Evolutionary conservation across 1,140 invertebrate genomes (phyloP).

Genomic region (Eriocheir sinensis): DNA sequence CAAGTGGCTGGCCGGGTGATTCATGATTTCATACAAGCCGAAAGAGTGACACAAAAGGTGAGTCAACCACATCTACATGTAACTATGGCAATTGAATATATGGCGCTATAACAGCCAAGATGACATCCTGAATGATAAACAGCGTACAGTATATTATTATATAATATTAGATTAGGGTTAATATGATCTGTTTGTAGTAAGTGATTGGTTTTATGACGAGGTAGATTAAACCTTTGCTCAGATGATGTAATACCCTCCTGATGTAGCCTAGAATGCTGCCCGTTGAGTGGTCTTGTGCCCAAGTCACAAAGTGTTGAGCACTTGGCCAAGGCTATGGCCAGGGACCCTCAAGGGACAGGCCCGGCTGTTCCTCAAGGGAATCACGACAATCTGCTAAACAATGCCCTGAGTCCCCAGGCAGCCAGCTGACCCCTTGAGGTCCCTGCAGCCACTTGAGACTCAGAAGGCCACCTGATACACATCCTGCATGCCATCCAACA

Average conservation of each 20-base stretch:
- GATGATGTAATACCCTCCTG: slow-evolving; percentile 69
- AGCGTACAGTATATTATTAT: slow-evolving; percentile 57
- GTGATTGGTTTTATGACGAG: slow-evolving; percentile 74
- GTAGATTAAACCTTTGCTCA: slow-evolving; percentile 71
- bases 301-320: slow-evolving; percentile 1
- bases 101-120: slow-evolving; percentile 69
- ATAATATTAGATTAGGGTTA: slow-evolving; percentile 57
- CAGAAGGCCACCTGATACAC: slow-evolving; percentile 65
- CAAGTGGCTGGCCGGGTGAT: slow-evolving; percentile 56
- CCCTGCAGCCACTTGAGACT: slow-evolving; percentile 45
- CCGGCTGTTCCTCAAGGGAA: background rate
- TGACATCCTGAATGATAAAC: slow-evolving; percentile 74
- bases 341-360: slow-evolving; percentile 7
- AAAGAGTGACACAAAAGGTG: slow-evolving; percentile 52
- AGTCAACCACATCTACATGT: slow-evolving; percentile 68
- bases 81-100: slow-evolving; percentile 75
- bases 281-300: background rate
- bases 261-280: slow-evolving; percentile 45
- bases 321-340: background rate
- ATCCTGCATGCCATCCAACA: slow-evolving; percentile 45
- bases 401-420: background rate
- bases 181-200: slow-evolving; percentile 72
- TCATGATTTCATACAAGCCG: slow-evolving; percentile 47
- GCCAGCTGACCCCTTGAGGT: background rate
- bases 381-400: background rate